These are phyloP conservation scores for Malurus splendens DNA, from an alignment of 2,797 vertebrate species.

Conservation along the genomic window DNA sequence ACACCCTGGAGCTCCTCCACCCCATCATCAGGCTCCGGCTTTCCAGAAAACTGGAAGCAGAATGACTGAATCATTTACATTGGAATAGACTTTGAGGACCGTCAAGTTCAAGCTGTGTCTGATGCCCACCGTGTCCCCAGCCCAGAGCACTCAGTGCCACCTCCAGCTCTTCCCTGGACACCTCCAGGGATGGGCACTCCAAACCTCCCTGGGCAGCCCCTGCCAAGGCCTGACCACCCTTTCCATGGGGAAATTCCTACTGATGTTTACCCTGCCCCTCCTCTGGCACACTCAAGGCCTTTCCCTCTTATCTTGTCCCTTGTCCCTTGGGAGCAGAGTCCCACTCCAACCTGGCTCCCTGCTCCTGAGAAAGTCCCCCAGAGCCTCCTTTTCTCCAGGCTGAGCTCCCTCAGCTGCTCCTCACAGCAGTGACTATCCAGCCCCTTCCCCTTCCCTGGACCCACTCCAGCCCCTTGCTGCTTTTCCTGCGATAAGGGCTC, in stretches of 20 bases:
- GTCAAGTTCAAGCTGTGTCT: fast-evolving
- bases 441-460: neutral
- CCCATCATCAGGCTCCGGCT: neutral
- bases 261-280: fast-evolving
- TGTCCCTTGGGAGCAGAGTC: neutral
- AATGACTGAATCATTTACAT: neutral
- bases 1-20: neutral
- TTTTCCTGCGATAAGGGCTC: neutral
- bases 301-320: neutral
- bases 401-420: neutral
- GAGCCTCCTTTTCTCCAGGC: neutral
- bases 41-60: neutral
- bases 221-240: fast-evolving
- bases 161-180: neutral
- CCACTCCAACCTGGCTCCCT: fast-evolving
- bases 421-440: neutral
- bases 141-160: neutral
- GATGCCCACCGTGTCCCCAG: fast-evolving
- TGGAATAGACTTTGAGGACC: neutral
- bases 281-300: neutral
- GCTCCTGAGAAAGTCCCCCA: neutral
- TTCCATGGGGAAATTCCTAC: neutral
- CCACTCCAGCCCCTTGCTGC: neutral
- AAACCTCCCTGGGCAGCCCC: neutral
- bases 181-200: neutral